Conservation (phyloP, 2,888 invertebrate species). For the Lottia scabra region DNA sequence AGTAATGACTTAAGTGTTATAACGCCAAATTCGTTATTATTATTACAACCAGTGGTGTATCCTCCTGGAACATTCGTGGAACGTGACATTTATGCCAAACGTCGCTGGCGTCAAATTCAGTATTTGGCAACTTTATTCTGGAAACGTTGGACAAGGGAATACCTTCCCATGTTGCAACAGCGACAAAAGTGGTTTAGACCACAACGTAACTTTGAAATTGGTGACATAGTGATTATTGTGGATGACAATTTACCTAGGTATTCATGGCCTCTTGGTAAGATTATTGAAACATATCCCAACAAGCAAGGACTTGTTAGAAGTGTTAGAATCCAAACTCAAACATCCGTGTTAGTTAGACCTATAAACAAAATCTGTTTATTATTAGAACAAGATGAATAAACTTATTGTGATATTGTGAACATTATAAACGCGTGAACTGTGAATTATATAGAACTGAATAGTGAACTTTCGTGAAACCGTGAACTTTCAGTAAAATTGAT, state of each 20-base stretch:
- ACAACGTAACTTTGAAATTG: background rate
- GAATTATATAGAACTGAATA: too few species aligned
- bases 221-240: conserved; percentile 15
- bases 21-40: conserved; percentile 29
- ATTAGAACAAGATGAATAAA: too few species aligned
- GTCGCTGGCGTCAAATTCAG: conserved; percentile 6
- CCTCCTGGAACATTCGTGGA: conserved; percentile 7
- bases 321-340: conserved; percentile 4
- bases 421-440: too few species aligned
- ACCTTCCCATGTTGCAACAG: conserved; percentile 12
- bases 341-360: background rate
- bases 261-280: conserved; percentile 12
- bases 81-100: background rate
- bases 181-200: conserved; percentile 14
- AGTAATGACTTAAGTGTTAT: conserved; percentile 15
- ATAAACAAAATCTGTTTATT: background rate
- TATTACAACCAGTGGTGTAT: conserved; percentile 8
- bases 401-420: too few species aligned
- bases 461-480: too few species aligned
- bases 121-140: conserved; percentile 22
- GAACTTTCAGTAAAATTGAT: too few species aligned
- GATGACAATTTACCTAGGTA: conserved; percentile 8
- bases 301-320: conserved; percentile 14
- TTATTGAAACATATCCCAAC: conserved; percentile 3
- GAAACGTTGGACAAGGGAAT: conserved; percentile 16